Conservation (phyloP, 2,797 vertebrate species). For the Pipistrellus kuhlii region DNA sequence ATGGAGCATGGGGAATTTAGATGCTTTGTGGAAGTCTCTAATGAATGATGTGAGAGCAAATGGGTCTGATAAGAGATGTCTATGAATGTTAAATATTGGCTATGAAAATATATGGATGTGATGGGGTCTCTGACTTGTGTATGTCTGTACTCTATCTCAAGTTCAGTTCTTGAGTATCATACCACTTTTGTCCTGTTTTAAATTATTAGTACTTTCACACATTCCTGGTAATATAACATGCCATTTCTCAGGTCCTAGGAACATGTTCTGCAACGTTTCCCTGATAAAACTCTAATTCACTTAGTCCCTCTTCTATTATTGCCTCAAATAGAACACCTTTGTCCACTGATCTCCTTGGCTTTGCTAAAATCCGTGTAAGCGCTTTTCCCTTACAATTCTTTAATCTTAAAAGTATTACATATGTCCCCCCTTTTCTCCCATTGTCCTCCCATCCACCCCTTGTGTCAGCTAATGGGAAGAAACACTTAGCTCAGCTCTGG, state of each 20-base stretch:
- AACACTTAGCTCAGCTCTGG: no score
- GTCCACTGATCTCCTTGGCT: not conserved
- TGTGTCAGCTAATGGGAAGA: no score
- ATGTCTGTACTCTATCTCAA: not conserved
- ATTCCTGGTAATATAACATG: not conserved
- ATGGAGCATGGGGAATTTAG: not conserved
- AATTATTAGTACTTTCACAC: not conserved
- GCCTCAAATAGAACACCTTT: not conserved
- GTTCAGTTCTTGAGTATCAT: not conserved
- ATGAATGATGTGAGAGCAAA: not conserved
- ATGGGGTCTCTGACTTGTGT: not conserved
- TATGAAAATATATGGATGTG: not conserved
- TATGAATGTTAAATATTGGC: not conserved
- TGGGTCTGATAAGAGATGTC: not conserved
- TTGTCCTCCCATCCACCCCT: no score
- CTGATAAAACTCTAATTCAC: not conserved
- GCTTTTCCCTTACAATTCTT: not conserved
- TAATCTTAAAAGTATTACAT: no score
- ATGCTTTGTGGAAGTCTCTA: not conserved
- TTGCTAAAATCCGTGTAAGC: not conserved
- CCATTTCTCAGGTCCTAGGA: not conserved
- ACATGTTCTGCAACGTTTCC: not conserved
- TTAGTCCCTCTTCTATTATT: not conserved
- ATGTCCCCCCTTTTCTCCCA: no score
- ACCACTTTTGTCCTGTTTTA: not conserved